Evolutionary conservation across 2,888 invertebrate genomes (phyloP), one percentile per base, ranked within the genome.

Genomic region (Acanthosepion esculentum): DNA sequence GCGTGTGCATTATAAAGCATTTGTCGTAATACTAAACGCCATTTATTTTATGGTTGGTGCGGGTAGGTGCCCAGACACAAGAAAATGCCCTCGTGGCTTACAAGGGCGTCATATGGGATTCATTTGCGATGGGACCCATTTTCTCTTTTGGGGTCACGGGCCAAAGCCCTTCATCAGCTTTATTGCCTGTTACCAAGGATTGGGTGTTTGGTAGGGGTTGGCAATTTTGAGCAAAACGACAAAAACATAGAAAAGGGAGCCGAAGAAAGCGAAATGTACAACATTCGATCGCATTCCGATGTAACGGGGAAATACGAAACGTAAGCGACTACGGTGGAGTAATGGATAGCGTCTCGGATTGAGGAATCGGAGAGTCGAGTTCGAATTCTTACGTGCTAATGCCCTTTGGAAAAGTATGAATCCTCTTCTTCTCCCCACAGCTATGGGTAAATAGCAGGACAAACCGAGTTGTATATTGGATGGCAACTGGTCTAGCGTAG

Each of bases 91-190:
- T 78, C 78, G 78, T 78, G 78, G 78, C 78, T 78, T 78, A 78
- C n/a, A 15, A 78, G 78, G 78, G 78, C 78, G 78, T 78, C 78
- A 78, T 78, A 78, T 78, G 78, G 78, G 78, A 78, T 78, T n/a
- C 78, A 78, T 78, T 78, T 78, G 78, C 78, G 78, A 78, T 12
- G 33, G n/a, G n/a, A 64, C n/a, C 78, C 0, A 15, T 78, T 78
- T 33, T 18, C n/a, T 33, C 15, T 33, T 33, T 10, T 10, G 78
- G 78, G n/a, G 78, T 78, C 78, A 78, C n/a, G n/a, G 78, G 78
- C 78, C n/a, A 78, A 78, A 78, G n/a, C 78, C 78, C 78, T 78
- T 78, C 78, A 78, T 78, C 33, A 78, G n/a, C 78, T 78, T 33
- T 33, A 78, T 78, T 78, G n/a, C 78, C 78, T 33, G 78, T 78